Evolutionary conservation across 2,797 vertebrate genomes (phyloP).

Genomic region (Euthynnus affinis): DNA sequence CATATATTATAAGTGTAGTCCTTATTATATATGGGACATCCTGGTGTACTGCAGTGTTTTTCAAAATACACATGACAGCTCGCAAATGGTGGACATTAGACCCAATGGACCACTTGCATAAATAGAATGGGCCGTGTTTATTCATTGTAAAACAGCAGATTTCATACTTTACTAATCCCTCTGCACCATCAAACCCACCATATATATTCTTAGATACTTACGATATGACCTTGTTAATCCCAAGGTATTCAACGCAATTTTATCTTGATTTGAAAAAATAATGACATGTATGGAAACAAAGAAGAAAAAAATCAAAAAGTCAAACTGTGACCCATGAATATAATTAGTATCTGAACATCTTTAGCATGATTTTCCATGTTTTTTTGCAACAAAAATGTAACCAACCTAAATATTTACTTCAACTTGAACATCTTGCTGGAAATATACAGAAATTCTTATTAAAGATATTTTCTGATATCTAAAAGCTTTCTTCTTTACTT

Average conservation of each 20-base stretch:
- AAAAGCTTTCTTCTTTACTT: not conserved
- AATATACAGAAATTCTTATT: not conserved
- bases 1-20: slow-evolving; percentile 58
- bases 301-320: slow-evolving; percentile 40
- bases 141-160: slow-evolving; percentile 64
- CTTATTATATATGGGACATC: slow-evolving; percentile 62
- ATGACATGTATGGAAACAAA: slow-evolving; percentile 72
- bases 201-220: slow-evolving; percentile 62
- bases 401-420: slow-evolving; percentile 25
- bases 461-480: not conserved
- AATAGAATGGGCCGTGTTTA: slow-evolving; percentile 50
- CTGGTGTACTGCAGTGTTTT: slow-evolving; percentile 27
- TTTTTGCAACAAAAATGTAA: slow-evolving; percentile 1
- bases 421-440: not conserved
- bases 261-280: slow-evolving; percentile 72
- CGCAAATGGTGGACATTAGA: slow-evolving; percentile 47
- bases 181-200: slow-evolving; percentile 45
- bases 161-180: slow-evolving; percentile 65
- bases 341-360: slow-evolving; percentile 54
- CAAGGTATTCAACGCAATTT: slow-evolving; percentile 70
- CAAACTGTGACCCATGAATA: slow-evolving; percentile 55
- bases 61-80: slow-evolving; percentile 41
- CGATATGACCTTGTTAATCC: slow-evolving; percentile 68
- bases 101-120: slow-evolving; percentile 55
- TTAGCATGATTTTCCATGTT: not conserved